Conservation (phyloP, 2,888 invertebrate species). For the Cephalotes varians region DNA sequence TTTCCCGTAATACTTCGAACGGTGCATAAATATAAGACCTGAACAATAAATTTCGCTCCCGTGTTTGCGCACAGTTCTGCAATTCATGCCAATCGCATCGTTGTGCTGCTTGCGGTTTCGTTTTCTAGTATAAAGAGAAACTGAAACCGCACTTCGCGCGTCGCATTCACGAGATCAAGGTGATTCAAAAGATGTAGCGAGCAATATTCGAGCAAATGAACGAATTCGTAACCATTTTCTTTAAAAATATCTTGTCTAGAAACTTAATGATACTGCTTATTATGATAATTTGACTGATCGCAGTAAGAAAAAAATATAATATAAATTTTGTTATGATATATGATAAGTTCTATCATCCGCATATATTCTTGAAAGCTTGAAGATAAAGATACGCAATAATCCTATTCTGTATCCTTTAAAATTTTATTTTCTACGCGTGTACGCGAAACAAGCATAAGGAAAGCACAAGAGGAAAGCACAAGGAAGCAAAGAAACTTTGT, state of each 20-base stretch:
- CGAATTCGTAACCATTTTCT: background rate
- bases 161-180: constrained; percentile 23
- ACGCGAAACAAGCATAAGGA: background rate
- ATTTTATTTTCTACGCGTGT: background rate
- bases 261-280: background rate
- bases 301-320: background rate
- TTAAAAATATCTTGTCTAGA: background rate
- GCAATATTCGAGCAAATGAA: background rate
- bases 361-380: background rate
- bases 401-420: background rate
- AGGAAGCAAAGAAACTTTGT: background rate
- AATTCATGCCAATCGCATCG: constrained; percentile 53
- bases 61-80: constrained; percentile 48
- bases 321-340: background rate
- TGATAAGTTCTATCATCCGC: background rate
- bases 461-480: background rate
- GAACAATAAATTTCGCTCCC: constrained; percentile 28
- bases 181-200: constrained; percentile 2
- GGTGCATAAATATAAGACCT: constrained; percentile 43
- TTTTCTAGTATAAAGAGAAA: constrained; percentile 5
- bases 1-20: constrained; percentile 20
- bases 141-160: constrained; percentile 8
- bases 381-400: too few relatives aligned
- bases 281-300: background rate
- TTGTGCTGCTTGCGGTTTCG: background rate